phyloP scores from a whole-genome alignment of 2,113 vertebrate species.

The Catharus minimus region DNA sequence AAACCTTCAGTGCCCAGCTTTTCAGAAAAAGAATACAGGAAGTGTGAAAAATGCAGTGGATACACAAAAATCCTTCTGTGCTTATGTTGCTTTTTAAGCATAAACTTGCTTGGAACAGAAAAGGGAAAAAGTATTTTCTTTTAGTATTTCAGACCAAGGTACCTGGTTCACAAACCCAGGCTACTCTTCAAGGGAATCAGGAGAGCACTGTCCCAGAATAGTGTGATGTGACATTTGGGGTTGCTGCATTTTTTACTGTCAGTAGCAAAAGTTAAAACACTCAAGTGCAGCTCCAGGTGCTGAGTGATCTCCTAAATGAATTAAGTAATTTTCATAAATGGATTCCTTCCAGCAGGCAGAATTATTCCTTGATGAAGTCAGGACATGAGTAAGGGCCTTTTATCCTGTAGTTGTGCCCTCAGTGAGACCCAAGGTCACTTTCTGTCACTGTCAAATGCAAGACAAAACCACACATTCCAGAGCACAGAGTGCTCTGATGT shows the following conservation, averaged over 20 bases:
- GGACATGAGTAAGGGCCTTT: not conserved
- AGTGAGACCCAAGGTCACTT: not conserved
- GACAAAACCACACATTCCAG: not conserved
- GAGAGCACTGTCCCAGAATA: not conserved
- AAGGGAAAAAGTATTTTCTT: not conserved
- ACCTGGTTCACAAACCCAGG: not conserved
- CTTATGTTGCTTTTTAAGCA: not conserved
- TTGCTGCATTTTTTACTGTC: not conserved
- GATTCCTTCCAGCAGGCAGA: not conserved
- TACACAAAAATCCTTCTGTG: not conserved
- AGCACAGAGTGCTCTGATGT: not conserved
- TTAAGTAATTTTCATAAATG: not conserved
- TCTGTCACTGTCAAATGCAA: not conserved
- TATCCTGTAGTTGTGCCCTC: not conserved
- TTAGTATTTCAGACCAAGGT: not conserved
- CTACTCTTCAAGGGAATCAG: not conserved
- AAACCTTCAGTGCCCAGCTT: not conserved
- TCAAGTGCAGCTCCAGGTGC: not conserved
- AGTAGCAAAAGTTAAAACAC: not conserved
- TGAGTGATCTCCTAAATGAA: not conserved
- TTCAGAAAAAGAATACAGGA: not conserved
- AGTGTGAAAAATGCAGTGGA: not conserved
- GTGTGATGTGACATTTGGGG: not conserved
- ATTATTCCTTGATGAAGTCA: not conserved
- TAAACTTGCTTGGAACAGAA: not conserved